Evolutionary conservation across 2,797 vertebrate genomes (phyloP), one percentile per base, ranked within the genome.

Genomic region (Leuciscus waleckii): DNA sequence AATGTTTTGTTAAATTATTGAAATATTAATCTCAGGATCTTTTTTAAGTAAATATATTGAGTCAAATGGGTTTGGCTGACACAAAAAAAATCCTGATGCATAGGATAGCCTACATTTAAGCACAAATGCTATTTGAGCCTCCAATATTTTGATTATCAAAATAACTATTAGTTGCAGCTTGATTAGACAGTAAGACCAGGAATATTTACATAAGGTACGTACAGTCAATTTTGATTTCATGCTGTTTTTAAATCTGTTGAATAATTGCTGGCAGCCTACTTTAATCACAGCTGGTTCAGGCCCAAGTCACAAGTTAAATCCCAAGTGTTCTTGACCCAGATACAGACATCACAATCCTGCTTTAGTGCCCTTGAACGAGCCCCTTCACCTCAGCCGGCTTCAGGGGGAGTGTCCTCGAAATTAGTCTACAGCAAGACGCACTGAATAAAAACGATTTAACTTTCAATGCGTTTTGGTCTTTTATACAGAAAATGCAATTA

Each of bases 241-340:
- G 26, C 23, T 21, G 71, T 39, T 16, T 49, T 8, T 39, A 35
- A 75, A 46, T 51, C 58, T 43, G 82, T 43, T 46, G n/a, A 78
- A 78, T 67, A 68, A 76, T 56, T 78, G 63, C 43, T 54, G 8
- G 11, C 29, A 63, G 35, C 11, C 29, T 71, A 46, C 58, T 69
- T 54, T 49, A 56, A 75, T 76, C 65, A 37, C 58, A 51, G 73
- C 32, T 37, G 67, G 74, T 56, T 75, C 58, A 76, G 37, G 41
- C 51, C 46, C 46, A 69, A 76, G 68, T 76, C 63, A 58, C 79
- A 81, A 81, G 76, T 79, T 77, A 35, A 69, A 67, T 81, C 49
- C 37, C 14, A 58, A 70, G 74, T 35, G 63, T 32, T 74, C 49
- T 77, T 79, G 76, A 49, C 75, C 74, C 77, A 82, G 61, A 67